Evolutionary conservation across 1,140 invertebrate species (phyloP).

Genomic region (Elymnias hypermnestra): DNA sequence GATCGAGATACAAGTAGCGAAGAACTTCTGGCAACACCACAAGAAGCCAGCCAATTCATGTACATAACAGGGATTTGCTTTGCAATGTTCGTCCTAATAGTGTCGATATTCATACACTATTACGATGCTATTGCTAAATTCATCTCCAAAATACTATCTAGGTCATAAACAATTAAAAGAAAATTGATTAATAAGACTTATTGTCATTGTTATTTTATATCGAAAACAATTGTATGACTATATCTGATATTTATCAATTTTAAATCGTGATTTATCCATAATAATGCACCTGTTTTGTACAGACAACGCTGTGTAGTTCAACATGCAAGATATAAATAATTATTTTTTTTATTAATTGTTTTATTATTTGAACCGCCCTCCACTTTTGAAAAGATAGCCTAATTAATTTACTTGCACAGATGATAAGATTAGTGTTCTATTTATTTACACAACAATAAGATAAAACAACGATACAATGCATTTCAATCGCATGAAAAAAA

Average conservation of each 20-base stretch:
- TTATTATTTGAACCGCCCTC: too few relatives aligned
- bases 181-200: conserved; percentile 1
- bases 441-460: too few relatives aligned
- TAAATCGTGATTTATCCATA: conserved; percentile 7
- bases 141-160: conserved; percentile 38
- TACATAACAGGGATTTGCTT: conserved; percentile 76
- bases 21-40: conserved; percentile 67
- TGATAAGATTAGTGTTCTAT: too few relatives aligned
- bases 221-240: conserved; percentile 4
- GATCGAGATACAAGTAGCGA: conserved; percentile 74
- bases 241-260: conserved; percentile 5
- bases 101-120: conserved; percentile 78
- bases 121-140: conserved; percentile 46
- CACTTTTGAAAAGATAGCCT: too few relatives aligned
- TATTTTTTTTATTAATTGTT: too few relatives aligned
- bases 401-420: too few relatives aligned
- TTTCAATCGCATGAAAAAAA: too few relatives aligned
- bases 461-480: too few relatives aligned
- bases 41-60: conserved; percentile 75
- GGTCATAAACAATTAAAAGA: conserved; percentile 8
- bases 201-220: conserved; percentile 8
- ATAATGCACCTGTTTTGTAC: conserved; percentile 34
- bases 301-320: conserved; percentile 25
- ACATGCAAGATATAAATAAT: conserved; percentile 21
- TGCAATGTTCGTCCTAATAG: conserved; percentile 77